A percentile compares a stretch with the other conserved stretches of the same genome.
phyloP scores from a whole-genome alignment of 2,888 invertebrate genomes.

The Silvanus unidentatus region DNA sequence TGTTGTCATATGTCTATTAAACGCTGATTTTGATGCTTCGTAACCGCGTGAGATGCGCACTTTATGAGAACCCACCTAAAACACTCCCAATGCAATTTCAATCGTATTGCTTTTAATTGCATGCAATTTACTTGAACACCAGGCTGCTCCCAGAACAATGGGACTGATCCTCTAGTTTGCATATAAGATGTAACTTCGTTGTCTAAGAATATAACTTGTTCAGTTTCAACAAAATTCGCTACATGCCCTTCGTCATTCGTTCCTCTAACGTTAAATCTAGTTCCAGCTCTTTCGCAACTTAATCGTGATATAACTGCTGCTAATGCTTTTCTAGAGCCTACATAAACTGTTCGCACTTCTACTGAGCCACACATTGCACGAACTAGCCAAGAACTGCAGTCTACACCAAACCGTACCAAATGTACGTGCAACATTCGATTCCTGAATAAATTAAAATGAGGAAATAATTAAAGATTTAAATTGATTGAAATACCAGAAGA shows the following conservation, averaged over 20 bases:
- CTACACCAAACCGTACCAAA: constrained; percentile 84
- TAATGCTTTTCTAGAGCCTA: constrained; percentile 87
- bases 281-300: constrained; percentile 97
- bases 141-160: constrained; percentile 98
- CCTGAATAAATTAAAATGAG: constrained; percentile 45
- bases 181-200: constrained; percentile 85
- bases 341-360: constrained; percentile 97
- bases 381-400: constrained; percentile 85
- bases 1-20: constrained; percentile 81
- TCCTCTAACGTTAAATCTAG: constrained; percentile 96
- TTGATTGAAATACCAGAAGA: constrained; percentile 71
- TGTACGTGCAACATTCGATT: constrained; percentile 94
- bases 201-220: constrained; percentile 91
- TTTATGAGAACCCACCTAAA: constrained; percentile 92
- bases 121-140: constrained; percentile 76
- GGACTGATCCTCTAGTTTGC: constrained; percentile 93
- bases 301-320: constrained; percentile 94
- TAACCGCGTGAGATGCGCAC: constrained; percentile 94
- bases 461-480: not conserved
- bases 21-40: constrained; percentile 89
- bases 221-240: constrained; percentile 99
- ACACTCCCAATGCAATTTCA: not conserved
- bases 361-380: constrained; percentile 97
- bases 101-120: constrained; percentile 1
- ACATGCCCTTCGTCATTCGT: constrained; percentile 99